These are phyloP conservation scores for Sciurus vulgaris DNA, from an alignment of 2,797 vertebrate species.

Conservation along the genomic window DNA sequence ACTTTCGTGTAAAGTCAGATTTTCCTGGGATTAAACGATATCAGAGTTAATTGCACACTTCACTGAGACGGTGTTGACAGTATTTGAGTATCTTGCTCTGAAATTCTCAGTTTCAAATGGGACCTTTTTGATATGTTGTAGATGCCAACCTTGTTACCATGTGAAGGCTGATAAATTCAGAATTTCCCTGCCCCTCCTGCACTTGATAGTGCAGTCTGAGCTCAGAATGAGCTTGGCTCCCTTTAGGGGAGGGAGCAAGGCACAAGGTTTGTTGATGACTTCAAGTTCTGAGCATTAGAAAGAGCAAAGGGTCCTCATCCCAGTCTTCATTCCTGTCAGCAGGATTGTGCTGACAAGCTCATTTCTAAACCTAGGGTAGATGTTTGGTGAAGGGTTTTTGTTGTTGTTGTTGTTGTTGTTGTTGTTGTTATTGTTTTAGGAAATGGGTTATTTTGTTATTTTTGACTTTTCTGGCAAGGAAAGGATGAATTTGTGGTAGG, in stretches of 20 bases:
- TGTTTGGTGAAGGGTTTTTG: neutral
- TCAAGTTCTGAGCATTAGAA: neutral
- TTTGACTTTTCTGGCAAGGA: neutral
- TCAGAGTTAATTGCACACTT: neutral
- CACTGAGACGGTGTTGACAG: neutral
- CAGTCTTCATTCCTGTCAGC: neutral
- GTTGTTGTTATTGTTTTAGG: neutral
- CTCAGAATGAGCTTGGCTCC: neutral
- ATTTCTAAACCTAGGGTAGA: neutral
- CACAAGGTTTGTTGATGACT: neutral
- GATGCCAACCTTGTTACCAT: neutral
- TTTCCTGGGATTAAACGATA: neutral
- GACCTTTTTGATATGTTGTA: neutral
- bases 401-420: too few relatives aligned
- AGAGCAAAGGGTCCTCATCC: neutral
- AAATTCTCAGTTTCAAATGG: conserved; percentile 32
- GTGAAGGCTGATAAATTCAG: neutral
- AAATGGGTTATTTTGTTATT: neutral
- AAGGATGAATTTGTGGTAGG: neutral
- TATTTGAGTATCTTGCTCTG: neutral
- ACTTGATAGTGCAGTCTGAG: neutral
- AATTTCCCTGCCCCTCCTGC: neutral
- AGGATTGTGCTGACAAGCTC: neutral
- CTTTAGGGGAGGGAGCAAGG: neutral
- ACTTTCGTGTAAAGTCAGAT: neutral